Base-by-base conservation (phyloP, 2,797 vertebrate species). In the Paguma larvata region DNA sequence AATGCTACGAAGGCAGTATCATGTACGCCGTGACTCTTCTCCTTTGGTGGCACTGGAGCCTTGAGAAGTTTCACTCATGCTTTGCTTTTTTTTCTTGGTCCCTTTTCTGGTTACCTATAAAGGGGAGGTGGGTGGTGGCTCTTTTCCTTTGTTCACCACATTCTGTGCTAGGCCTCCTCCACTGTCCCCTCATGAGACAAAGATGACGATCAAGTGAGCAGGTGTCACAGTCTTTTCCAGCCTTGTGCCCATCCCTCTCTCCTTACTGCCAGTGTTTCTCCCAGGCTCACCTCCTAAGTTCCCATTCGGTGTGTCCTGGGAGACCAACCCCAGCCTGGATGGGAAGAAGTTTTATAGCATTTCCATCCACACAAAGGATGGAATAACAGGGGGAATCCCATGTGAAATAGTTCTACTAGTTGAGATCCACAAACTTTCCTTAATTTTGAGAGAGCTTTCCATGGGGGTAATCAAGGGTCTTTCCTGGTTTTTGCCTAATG, bases 41-140 rank as follows among this genome's bases (percentile, higher is more conserved):
- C 32, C 68, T 2, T 38, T 0, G n/a, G n/a, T 21, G 11, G 41
- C 44, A 3, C 0, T 0, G 56, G 63, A 59, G 30, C 38, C 51
- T 32, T 70, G 59, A 59, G 11, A 86, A 34, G 34, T 10, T 23
- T 82, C 1, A 0, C 15, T 56, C 2, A 0, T 1, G 5, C 51
- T 30, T 4, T 0, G 18, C 30, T 14, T 51, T 30, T 73, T 59
- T 38, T 73, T 34, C 46, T 72, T 25, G 7, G 2, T 5, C 9
- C 62, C 5, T 34, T 70, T 44, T 11, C 44, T 32, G 78, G 65
- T 25, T 67, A 15, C 53, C 38, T 78, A 62, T 19, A 41, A 56
- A 73, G 6, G 41, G 32, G 15, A 59, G 84, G 11, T 38, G 68
- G 30, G 15, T 7, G n/a, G 46, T 8, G 23, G 27, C 30, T 65